These are phyloP conservation scores for Tetrao urogallus DNA, from an alignment of 2,113 vertebrate genomes.

Conservation along the genomic window DNA sequence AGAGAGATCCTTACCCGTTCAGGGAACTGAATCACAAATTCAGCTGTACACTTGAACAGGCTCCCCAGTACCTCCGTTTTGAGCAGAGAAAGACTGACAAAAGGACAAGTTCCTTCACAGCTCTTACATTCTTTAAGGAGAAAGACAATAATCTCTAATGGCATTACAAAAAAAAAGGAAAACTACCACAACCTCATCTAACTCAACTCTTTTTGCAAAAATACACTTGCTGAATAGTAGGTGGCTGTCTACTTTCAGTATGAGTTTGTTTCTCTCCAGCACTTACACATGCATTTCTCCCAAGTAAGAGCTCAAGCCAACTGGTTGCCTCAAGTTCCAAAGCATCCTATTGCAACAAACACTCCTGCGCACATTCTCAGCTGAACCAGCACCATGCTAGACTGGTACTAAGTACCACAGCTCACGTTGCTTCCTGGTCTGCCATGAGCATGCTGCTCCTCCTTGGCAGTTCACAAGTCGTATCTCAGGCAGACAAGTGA, in stretches of 20 bases:
- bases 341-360: not conserved
- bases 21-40: not conserved
- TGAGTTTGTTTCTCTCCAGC: not conserved
- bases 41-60: not conserved
- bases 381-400: not conserved
- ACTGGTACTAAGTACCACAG: not conserved
- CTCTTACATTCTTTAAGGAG: not conserved
- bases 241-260: not conserved
- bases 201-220: not conserved
- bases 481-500: not conserved
- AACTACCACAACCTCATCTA: not conserved
- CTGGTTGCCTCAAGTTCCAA: not conserved
- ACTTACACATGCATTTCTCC: not conserved
- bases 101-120: not conserved
- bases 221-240: not conserved
- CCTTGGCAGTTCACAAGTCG: not conserved
- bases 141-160: not conserved
- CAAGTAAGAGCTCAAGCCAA: not conserved
- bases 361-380: not conserved
- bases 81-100: not conserved
- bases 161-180: not conserved
- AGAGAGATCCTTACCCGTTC: not conserved
- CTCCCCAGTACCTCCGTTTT: not conserved
- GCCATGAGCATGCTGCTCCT: accelerated
- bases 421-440: not conserved